phyloP scores from a whole-genome alignment of 2,888 invertebrate species.

The Loripinus fragilis region DNA sequence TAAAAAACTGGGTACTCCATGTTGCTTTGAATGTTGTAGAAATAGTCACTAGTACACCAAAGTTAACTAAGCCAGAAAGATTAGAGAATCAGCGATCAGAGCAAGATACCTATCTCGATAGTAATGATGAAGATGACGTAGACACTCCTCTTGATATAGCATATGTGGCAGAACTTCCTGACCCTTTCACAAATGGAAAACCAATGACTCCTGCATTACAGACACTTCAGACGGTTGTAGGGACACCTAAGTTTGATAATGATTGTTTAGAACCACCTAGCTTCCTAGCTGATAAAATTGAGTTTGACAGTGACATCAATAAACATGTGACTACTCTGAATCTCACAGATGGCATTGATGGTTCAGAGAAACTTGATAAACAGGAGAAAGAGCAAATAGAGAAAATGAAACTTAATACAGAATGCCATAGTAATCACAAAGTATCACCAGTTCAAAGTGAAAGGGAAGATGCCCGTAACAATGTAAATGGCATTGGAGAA shows the following conservation, averaged over 20 bases:
- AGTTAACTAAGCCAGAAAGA: slow-evolving; percentile 14
- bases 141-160: too few species aligned
- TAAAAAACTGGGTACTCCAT: too few species aligned
- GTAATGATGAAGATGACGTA: too few species aligned
- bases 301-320: background rate
- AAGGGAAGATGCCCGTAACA: background rate
- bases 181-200: too few species aligned
- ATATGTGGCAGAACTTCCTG: too few species aligned
- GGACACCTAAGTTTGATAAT: background rate
- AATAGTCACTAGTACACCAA: slow-evolving; percentile 59
- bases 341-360: background rate
- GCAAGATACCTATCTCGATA: background rate
- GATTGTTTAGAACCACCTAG: slow-evolving; percentile 6
- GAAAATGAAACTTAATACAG: background rate
- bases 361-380: background rate
- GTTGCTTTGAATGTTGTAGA: slow-evolving; percentile 34
- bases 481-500: background rate
- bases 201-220: background rate
- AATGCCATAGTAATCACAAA: background rate
- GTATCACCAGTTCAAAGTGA: background rate
- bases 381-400: background rate
- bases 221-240: background rate
- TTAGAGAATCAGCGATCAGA: background rate
- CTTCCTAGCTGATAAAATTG: background rate
- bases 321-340: background rate